A percentile compares a stretch with the other conserved stretches of the same genome.
phyloP scores from a whole-genome alignment of 2,113 vertebrate genomes.

The Oreochromis spilurus region DNA sequence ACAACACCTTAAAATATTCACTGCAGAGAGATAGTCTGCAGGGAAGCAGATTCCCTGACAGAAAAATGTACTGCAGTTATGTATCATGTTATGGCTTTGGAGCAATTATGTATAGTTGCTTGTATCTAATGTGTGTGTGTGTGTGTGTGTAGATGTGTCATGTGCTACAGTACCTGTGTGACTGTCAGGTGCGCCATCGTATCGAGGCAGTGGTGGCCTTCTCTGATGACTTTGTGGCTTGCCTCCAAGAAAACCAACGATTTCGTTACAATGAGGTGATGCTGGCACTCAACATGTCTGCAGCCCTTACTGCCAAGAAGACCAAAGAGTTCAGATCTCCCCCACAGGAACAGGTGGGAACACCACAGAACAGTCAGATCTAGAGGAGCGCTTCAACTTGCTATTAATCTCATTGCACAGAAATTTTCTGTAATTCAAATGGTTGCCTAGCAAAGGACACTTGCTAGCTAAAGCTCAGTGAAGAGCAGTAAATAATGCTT shows the following conservation, averaged over 20 bases:
- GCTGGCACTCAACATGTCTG: constrained; percentile 97
- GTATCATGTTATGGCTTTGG: not conserved
- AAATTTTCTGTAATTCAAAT: not conserved
- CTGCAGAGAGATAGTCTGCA: not conserved
- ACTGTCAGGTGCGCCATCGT: constrained; percentile 91
- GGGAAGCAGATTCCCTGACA: not conserved
- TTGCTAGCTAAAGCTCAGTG: not conserved
- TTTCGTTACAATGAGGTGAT: constrained; percentile 97
- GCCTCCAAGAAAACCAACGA: constrained; percentile 92
- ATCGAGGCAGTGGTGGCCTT: constrained; percentile 96
- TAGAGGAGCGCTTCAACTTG: not conserved
- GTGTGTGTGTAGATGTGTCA: constrained; percentile 84
- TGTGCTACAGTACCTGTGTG: constrained; percentile 92
- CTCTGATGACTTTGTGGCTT: constrained; percentile 92
- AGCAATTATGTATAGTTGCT: not conserved
- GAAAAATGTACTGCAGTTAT: not conserved
- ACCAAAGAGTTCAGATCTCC: constrained; percentile 95
- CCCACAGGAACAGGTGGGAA: constrained; percentile 89
- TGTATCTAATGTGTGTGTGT: not conserved
- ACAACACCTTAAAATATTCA: not conserved
- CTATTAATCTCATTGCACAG: not conserved
- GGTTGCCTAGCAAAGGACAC: not conserved
- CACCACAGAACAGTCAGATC: not conserved
- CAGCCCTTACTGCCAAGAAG: constrained; percentile 90
- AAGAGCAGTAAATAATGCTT: not conserved